Base-by-base conservation (phyloP, 2,113 vertebrate species). In the Campylomormyrus numenius region DNA sequence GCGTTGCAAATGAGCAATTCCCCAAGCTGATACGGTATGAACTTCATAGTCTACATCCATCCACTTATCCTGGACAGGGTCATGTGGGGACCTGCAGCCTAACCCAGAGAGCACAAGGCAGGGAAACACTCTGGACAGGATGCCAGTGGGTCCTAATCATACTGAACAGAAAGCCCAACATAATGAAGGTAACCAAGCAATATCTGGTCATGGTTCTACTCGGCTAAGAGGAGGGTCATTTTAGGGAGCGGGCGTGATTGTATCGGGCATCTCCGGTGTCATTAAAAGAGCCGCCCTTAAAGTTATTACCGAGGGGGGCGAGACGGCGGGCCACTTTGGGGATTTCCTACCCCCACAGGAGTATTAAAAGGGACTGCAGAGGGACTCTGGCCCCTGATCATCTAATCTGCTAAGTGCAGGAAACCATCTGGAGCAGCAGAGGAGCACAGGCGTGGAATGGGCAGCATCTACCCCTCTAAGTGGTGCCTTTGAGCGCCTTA, bases 121-220 rank as follows among this genome's bases (percentile, higher is more conserved):
- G 70, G 70, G 70, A 10, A 35, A 35, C 13, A 35, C 31, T 39
- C 27, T 39, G 74, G 27, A 74, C 10, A 74, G 66, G 66, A 19
- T 0, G 15, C 31, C 74, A 42, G 74, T 39, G 27, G 35, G 17
- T 42, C 35, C 74, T 77, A 17, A 80, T 77, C 31, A 77, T 80
- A 19, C 74, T 19, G 74, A 80, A 42, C 13, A 80, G 11, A 80
- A 80, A 19, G 27, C 74, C 35, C 15, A 8, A 80, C 27, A 87
- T 83, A 90, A 70, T 52, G 45, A 11, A 21, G 87, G 89, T 83
- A 46, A 46, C 87, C 87, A 62, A 2, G 42, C 42, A 53, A 66
- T 50, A 86, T 87, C 87, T 84, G 35, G 90, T 87, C 5, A 89
- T 62, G 15, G 56, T 52, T 87, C 74, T 84, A 83, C 52, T 46